Evolutionary conservation across 2,797 vertebrate genomes (phyloP).

Genomic region (Semotilus atromaculatus): DNA sequence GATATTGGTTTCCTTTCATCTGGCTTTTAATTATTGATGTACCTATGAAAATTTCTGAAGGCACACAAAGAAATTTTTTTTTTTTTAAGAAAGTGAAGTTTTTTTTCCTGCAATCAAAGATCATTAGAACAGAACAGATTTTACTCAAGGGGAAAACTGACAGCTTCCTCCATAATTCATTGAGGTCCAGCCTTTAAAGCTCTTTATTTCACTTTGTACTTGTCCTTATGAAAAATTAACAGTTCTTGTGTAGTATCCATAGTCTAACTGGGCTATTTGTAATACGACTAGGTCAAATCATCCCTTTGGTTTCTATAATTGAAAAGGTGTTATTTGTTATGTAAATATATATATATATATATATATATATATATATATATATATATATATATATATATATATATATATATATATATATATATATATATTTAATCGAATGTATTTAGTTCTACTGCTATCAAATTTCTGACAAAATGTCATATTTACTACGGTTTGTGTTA

Average conservation of each 20-base stretch:
- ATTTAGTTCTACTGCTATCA: neutral
- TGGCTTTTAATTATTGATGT: conserved; percentile 1
- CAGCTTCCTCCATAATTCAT: conserved; percentile 29
- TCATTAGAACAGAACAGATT: conserved; percentile 12
- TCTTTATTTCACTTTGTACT: conserved; percentile 8
- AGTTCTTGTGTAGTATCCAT: neutral
- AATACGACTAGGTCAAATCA: neutral
- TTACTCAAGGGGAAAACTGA: neutral
- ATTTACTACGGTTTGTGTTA: neutral
- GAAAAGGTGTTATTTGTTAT: neutral
- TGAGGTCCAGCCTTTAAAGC: conserved; percentile 23
- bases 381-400: too few species aligned
- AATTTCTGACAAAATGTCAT: neutral
- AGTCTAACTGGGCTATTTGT: neutral
- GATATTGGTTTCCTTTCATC: neutral
- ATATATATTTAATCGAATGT: too few species aligned
- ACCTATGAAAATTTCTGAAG: neutral
- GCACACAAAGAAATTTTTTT: neutral
- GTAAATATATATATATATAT: too few species aligned
- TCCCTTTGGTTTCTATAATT: neutral
- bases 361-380: too few species aligned
- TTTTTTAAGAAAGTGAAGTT: too few species aligned
- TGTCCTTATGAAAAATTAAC: conserved; percentile 1
- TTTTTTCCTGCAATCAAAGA: neutral
- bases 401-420: too few species aligned